Evolutionary conservation across 2,113 vertebrate genomes (phyloP), one percentile per base, ranked within the genome.

Genomic region (Sakesphorus luctuosus): DNA sequence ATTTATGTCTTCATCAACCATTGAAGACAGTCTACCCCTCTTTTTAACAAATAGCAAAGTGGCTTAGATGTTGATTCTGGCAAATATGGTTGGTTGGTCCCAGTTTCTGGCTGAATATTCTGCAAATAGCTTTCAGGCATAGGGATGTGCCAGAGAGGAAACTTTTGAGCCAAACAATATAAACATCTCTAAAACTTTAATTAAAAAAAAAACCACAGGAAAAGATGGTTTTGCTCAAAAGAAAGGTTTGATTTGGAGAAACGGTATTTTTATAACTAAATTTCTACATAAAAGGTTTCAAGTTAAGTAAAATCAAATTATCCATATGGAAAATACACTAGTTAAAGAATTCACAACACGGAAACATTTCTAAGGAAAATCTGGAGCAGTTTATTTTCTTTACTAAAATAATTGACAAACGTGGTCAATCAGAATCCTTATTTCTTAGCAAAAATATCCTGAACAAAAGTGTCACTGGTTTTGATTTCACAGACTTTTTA

Each of bases 401-500:
- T 55, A 29, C n/a, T 50, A 49, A 76, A 87, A 66, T 62, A 66
- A 59, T 92, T 90, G 76, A 23, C 31, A 73, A 53, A 29, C 4
- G 11, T 38, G 19, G 55, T 53, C 82, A 80, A 18, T 92, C 47
- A 88, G 53, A 83, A 59, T 88, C 55, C 50, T 80, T 4, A 33
- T 88, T 80, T 90, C 59, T 63, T 74, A 38, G 13, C 43, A 92
- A 74, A 80, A 67, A 88, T 53, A 46, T 53, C 40, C 15, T 46
- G 53, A 80, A 58, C 35, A 83, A 50, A 87, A 83, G 67, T 67
- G 56, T 77, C 63, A 68, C 50, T 95, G 68, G 33, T 62, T 93
- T 76, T 88, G 75, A 74, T 90, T 84, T 65, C 43, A 58, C 44
- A 92, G 86, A 59, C 55, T 88, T 94, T 79, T 93, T 94, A 80